A percentile compares a stretch with the other conserved stretches of the same genome.
Evolutionary conservation across 1,140 invertebrate genomes (phyloP).

Genomic region (Maniola jurtina): DNA sequence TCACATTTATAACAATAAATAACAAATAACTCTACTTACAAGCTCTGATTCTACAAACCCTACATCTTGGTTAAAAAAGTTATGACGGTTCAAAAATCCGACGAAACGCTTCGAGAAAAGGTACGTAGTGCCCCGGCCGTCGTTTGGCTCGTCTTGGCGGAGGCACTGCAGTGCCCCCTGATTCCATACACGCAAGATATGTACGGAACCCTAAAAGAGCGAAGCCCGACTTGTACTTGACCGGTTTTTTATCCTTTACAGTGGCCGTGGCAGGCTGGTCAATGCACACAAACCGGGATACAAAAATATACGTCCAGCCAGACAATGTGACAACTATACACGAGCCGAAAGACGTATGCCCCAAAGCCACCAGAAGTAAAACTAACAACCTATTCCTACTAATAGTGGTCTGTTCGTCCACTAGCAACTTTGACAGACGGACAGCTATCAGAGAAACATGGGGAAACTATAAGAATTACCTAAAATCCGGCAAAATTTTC

Average conservation of each 20-base stretch:
- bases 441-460: constrained; percentile 89
- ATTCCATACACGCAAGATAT: no score
- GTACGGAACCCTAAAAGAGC: no score
- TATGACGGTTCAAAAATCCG: no score
- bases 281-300: constrained; percentile 84
- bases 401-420: constrained; percentile 86
- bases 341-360: constrained; percentile 81
- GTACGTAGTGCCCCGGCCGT: no score
- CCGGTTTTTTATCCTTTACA: constrained; percentile 58
- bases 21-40: no score
- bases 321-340: constrained; percentile 84
- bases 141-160: no score
- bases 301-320: constrained; percentile 84
- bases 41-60: no score
- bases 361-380: constrained; percentile 50
- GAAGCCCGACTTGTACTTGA: no score
- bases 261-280: constrained; percentile 85
- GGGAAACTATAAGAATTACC: constrained; percentile 83
- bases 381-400: constrained; percentile 80
- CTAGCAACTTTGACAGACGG: constrained; percentile 83
- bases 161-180: no score
- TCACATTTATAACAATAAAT: no score
- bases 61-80: no score
- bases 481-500: constrained; percentile 47
- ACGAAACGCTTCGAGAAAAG: no score